These are phyloP conservation scores for Dinothrombium tinctorium DNA, from an alignment of 1,140 invertebrate species.

Conservation along the genomic window DNA sequence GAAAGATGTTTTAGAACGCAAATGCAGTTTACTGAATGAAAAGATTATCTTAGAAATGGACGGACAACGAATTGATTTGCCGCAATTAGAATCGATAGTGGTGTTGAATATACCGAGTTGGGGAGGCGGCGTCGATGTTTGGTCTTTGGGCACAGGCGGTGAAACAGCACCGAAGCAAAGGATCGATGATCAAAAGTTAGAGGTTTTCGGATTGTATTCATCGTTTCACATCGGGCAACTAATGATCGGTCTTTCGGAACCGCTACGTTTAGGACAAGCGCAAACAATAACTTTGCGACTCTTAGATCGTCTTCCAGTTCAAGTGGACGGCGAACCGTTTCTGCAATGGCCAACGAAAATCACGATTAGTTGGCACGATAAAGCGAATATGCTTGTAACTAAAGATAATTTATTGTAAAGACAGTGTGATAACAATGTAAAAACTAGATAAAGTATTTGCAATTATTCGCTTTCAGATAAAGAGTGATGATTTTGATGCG, in stretches of 20 bases:
- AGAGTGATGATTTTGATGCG: no score
- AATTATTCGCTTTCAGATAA: no score
- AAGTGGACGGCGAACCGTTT: slow-evolving; percentile 85
- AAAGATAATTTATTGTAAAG: no score
- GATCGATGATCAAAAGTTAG: slow-evolving; percentile 30
- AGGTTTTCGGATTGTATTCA: slow-evolving; percentile 71
- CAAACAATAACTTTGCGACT: slow-evolving; percentile 41
- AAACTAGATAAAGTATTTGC: no score
- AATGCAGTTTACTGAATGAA: slow-evolving; percentile 54
- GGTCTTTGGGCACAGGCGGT: slow-evolving; percentile 28
- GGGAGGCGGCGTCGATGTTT: slow-evolving; percentile 71
- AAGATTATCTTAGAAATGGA: slow-evolving; percentile 49
- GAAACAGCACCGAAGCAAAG: slow-evolving; percentile 16
- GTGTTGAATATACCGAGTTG: slow-evolving; percentile 75
- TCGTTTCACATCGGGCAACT: slow-evolving; percentile 85
- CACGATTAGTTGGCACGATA: slow-evolving; percentile 37
- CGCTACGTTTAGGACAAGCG: slow-evolving; percentile 59
- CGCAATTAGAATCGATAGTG: slow-evolving; percentile 67
- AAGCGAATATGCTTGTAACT: slow-evolving; percentile 31
- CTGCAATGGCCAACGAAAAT: slow-evolving; percentile 54
- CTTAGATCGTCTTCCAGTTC: slow-evolving; percentile 45
- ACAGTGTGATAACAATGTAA: no score
- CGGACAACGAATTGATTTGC: slow-evolving; percentile 37
- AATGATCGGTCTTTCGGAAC: slow-evolving; percentile 64
- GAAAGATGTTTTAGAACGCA: slow-evolving; percentile 59